Evolutionary conservation across 2,888 invertebrate genomes (phyloP).

Genomic region (Torymus auratus): DNA sequence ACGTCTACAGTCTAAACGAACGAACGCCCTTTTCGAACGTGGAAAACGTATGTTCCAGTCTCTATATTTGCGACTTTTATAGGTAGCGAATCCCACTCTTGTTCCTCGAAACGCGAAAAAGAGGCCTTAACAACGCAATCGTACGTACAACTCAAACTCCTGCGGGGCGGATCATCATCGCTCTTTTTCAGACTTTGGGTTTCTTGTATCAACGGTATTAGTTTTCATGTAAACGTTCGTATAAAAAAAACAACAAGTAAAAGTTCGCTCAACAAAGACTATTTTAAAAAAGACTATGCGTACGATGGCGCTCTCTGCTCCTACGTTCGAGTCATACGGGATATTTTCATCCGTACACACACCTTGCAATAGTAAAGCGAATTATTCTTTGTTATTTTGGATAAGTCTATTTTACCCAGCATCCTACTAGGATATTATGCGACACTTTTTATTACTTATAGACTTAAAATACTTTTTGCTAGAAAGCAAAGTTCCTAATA

Average conservation of each 20-base stretch:
- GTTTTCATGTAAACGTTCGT: conserved; percentile 29
- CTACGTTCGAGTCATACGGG: conserved; percentile 28
- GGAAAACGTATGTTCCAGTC: conserved; percentile 14
- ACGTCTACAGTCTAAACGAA: conserved; percentile 20
- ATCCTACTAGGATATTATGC: neutral
- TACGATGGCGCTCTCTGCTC: conserved; percentile 11
- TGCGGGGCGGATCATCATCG: conserved; percentile 7
- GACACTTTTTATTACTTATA: conserved; percentile 17
- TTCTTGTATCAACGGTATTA: conserved; percentile 30
- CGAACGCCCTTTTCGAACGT: conserved; percentile 1
- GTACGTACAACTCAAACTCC: conserved; percentile 32
- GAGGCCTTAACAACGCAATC: conserved; percentile 30
- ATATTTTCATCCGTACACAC: conserved; percentile 7
- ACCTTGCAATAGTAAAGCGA: conserved; percentile 17
- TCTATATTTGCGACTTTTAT: neutral
- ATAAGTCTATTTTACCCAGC: neutral
- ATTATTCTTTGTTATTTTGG: neutral
- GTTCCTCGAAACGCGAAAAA: neutral
- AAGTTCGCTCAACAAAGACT: conserved; percentile 37
- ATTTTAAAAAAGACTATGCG: conserved; percentile 20
- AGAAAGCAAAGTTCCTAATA: too few relatives aligned
- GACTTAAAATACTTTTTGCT: neutral
- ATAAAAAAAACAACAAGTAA: conserved; percentile 54
- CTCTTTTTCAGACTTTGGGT: conserved; percentile 49
- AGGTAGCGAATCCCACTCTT: conserved; percentile 19